phyloP scores from a whole-genome alignment of 2,113 vertebrate species.

The Myotis yumanensis region DNA sequence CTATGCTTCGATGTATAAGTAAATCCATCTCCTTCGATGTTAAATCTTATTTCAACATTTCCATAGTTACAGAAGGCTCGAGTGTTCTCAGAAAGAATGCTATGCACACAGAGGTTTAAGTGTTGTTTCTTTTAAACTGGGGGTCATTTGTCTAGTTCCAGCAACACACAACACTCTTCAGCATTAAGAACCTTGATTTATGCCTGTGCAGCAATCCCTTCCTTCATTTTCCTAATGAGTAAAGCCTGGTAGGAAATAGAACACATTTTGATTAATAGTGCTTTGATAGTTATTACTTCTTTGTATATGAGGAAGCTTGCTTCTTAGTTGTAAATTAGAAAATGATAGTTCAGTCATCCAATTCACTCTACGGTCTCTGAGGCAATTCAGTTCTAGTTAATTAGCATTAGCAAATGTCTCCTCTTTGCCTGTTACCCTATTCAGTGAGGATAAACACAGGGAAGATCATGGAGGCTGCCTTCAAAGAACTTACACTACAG shows the following conservation, averaged over 20 bases:
- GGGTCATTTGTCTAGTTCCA: conserved; percentile 54
- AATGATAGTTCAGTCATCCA: conserved; percentile 52
- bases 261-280: conserved; percentile 75
- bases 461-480: background rate
- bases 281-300: conserved; percentile 75
- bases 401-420: background rate
- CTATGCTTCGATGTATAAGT: background rate
- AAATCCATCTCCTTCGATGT: conserved; percentile 1
- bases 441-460: background rate
- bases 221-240: conserved; percentile 72
- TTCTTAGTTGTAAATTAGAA: conserved; percentile 69
- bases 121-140: conserved; percentile 54
- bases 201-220: conserved; percentile 44
- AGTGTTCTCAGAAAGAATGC: conserved; percentile 37
- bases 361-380: background rate
- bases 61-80: conserved; percentile 18
- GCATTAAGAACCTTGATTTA: conserved; percentile 71
- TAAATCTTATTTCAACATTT: conserved; percentile 59
- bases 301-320: conserved; percentile 62
- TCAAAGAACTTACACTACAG: background rate
- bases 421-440: background rate
- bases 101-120: conserved; percentile 40
- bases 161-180: conserved; percentile 1
- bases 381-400: conserved; percentile 6
- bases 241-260: conserved; percentile 67